phyloP scores from a whole-genome alignment of 2,888 invertebrate genomes.

The Vesta saturnalis region DNA sequence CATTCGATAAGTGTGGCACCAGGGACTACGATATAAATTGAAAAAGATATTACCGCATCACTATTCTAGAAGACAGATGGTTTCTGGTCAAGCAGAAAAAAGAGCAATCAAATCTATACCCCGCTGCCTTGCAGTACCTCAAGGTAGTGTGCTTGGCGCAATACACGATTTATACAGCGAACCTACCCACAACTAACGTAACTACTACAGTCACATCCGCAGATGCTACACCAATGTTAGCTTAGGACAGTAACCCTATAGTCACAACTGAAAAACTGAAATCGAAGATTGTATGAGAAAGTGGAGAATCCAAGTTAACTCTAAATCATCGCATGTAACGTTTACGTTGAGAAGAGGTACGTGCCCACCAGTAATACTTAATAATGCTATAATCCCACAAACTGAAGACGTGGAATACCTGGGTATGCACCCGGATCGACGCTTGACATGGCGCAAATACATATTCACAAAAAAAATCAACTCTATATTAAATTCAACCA shows the following conservation, averaged over 20 bases:
- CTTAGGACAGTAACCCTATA: not conserved
- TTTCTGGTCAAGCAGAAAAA: too few relatives aligned
- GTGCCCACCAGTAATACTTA: too few relatives aligned
- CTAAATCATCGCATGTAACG: not conserved
- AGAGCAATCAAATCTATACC: not conserved
- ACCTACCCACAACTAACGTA: not conserved
- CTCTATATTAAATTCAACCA: not conserved
- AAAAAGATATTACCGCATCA: not conserved
- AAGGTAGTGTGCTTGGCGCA: not conserved
- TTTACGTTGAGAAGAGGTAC: too few relatives aligned
- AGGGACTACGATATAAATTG: not conserved
- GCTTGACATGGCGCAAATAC: not conserved
- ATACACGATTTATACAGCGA: too few relatives aligned
- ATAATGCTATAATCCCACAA: not conserved
- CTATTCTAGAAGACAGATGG: not conserved
- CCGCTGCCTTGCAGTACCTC: not conserved
- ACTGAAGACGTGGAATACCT: not conserved
- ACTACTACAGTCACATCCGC: not conserved
- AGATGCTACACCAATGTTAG: not conserved
- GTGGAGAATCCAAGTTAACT: not conserved
- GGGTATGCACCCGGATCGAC: too few relatives aligned
- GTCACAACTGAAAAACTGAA: too few relatives aligned
- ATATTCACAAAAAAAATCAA: not conserved
- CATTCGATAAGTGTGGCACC: not conserved
- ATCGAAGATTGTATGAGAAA: not conserved